Evolutionary conservation across 2,113 vertebrate species (phyloP).

Genomic region (Amazona vittata): DNA sequence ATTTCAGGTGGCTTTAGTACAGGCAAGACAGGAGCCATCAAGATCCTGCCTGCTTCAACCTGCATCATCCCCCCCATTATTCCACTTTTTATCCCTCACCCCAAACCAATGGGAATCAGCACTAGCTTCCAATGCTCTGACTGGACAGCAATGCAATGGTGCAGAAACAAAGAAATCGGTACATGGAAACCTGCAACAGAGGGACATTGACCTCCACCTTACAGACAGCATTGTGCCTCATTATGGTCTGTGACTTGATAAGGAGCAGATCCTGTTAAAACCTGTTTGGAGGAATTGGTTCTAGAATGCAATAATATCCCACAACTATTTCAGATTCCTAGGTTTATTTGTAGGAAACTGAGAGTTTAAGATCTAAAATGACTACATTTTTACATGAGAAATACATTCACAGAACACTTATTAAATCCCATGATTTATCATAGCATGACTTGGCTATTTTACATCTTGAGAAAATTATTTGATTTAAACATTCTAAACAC

Average conservation of each 20-base stretch:
- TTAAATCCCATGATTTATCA: not conserved
- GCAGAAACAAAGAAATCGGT: not conserved
- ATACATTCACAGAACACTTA: not conserved
- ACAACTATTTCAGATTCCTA: not conserved
- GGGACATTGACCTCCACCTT: not conserved
- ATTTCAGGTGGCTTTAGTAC: not conserved
- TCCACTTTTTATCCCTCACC: not conserved
- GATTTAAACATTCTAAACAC: not conserved
- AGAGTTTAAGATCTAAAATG: not conserved
- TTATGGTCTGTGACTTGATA: not conserved
- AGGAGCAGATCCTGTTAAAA: not conserved
- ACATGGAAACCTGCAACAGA: not conserved
- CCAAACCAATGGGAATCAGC: fast-evolving
- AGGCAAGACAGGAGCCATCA: not conserved
- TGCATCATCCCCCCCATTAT: too few species aligned
- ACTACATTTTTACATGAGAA: not conserved
- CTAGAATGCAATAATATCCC: not conserved
- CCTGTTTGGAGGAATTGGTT: not conserved
- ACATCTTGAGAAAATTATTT: not conserved
- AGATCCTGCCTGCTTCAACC: not conserved
- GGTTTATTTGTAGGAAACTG: not conserved
- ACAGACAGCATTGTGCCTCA: not conserved
- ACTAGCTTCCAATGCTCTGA: not conserved
- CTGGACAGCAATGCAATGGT: not conserved
- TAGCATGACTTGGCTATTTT: not conserved